phyloP scores from a whole-genome alignment of 2,113 vertebrate genomes.

The Falcunculus frontatus region DNA sequence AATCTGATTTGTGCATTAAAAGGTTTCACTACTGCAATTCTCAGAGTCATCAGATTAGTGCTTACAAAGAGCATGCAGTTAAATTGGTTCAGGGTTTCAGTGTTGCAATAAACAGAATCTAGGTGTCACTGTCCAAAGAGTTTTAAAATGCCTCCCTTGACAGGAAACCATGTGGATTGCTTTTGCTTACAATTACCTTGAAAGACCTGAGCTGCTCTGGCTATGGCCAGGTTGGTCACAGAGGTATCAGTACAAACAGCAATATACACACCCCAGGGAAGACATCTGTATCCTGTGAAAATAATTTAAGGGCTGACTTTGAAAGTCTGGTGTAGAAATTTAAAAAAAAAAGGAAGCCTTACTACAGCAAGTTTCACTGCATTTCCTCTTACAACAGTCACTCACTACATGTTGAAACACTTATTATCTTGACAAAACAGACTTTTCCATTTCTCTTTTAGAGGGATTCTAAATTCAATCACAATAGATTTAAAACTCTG shows the following conservation, averaged over 20 bases:
- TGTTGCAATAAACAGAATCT: not conserved
- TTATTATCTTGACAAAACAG: not conserved
- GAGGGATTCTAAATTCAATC: not conserved
- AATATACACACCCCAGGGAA: not conserved
- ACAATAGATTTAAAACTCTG: not conserved
- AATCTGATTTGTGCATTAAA: not conserved
- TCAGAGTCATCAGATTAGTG: not conserved
- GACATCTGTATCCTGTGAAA: not conserved
- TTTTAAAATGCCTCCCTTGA: not conserved
- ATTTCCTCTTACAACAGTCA: not conserved
- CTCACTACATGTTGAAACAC: not conserved
- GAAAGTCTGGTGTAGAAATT: not conserved
- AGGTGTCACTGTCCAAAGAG: not conserved
- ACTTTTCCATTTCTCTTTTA: not conserved
- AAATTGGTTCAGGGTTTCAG: not conserved
- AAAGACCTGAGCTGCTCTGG: not conserved
- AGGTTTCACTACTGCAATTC: not conserved
- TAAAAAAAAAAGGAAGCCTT: not conserved
- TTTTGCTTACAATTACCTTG: not conserved
- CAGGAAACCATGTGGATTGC: not conserved
- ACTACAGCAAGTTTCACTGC: rapidly evolving
- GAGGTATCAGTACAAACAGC: not conserved
- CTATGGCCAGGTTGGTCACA: not conserved
- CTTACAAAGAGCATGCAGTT: not conserved
- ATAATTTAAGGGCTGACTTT: not conserved